Percentiles rank a stretch among this genome's conserved stretches.
These are phyloP conservation scores for Muscicapa striata DNA, from an alignment of 2,797 vertebrate genomes.

Conservation along the genomic window DNA sequence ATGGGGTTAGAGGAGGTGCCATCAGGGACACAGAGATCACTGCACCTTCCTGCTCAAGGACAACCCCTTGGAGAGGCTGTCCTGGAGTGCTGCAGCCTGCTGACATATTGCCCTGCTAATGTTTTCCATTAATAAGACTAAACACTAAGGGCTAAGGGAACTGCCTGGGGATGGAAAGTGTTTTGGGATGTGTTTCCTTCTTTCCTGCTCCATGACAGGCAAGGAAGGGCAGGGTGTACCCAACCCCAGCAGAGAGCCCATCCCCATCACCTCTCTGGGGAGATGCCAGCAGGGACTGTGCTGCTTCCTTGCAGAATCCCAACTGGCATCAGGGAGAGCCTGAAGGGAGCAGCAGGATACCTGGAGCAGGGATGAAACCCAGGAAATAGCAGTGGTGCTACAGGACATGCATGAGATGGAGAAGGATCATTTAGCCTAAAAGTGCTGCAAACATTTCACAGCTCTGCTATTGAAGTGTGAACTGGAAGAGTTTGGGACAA, in stretches of 20 bases:
- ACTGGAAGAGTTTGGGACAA: neutral
- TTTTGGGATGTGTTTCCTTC: neutral
- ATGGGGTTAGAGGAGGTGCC: neutral
- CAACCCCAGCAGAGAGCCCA: neutral
- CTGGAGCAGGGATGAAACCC: neutral
- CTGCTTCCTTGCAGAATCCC: neutral
- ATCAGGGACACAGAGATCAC: neutral
- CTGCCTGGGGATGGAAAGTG: neutral
- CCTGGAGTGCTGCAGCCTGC: neutral
- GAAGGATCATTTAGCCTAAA: neutral
- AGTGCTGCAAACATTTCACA: neutral
- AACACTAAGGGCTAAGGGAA: neutral
- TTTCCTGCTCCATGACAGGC: neutral
- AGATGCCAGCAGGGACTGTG: rapidly evolving
- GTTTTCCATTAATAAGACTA: constrained; percentile 18
- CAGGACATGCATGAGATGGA: neutral
- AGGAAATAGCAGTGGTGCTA: neutral
- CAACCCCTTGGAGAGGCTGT: neutral
- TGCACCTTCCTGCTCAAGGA: neutral
- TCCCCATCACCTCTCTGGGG: neutral
- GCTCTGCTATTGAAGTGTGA: neutral
- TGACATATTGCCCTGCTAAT: neutral
- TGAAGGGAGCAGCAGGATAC: neutral
- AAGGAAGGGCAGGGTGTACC: too few relatives aligned
- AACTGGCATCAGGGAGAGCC: neutral